Evolutionary conservation across 2,888 invertebrate species (phyloP).

Genomic region (Oeneis ivallda): DNA sequence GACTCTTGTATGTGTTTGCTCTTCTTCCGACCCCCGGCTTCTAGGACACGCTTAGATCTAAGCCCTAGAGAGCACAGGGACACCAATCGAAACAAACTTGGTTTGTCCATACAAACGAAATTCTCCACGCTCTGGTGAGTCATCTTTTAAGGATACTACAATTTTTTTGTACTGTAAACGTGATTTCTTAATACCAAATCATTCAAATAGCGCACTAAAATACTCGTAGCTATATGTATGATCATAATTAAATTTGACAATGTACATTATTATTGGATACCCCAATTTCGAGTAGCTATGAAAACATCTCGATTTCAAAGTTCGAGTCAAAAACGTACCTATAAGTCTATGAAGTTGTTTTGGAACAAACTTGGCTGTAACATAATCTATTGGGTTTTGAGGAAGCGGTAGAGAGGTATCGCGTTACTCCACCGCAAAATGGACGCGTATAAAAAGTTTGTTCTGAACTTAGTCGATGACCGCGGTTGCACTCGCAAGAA

Average conservation of each 20-base stretch:
- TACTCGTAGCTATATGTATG: too few species aligned
- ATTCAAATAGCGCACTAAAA: too few species aligned
- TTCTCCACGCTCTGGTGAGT: too few species aligned
- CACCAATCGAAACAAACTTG: too few species aligned
- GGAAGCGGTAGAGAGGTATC: slow-evolving; percentile 48
- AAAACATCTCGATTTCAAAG: slow-evolving; percentile 33
- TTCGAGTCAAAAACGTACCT: not conserved
- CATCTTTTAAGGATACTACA: too few species aligned
- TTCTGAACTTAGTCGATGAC: not conserved
- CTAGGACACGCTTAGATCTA: too few species aligned
- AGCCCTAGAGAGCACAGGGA: too few species aligned
- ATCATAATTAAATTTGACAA: not conserved
- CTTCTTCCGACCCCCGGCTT: too few species aligned
- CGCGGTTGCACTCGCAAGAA: not conserved
- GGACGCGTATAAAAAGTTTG: slow-evolving; percentile 18
- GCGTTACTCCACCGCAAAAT: slow-evolving; percentile 43
- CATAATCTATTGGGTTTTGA: slow-evolving; percentile 47
- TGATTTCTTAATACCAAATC: not conserved
- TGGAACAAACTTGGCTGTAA: slow-evolving; percentile 38
- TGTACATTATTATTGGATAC: not conserved
- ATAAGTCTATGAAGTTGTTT: slow-evolving; percentile 2
- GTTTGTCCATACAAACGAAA: too few species aligned
- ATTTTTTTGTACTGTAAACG: too few species aligned
- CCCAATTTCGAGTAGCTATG: slow-evolving; percentile 19
- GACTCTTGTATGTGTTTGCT: too few species aligned